Base-by-base conservation (phyloP, 2,888 invertebrate genomes). In the Linnaemya tessellans region DNA sequence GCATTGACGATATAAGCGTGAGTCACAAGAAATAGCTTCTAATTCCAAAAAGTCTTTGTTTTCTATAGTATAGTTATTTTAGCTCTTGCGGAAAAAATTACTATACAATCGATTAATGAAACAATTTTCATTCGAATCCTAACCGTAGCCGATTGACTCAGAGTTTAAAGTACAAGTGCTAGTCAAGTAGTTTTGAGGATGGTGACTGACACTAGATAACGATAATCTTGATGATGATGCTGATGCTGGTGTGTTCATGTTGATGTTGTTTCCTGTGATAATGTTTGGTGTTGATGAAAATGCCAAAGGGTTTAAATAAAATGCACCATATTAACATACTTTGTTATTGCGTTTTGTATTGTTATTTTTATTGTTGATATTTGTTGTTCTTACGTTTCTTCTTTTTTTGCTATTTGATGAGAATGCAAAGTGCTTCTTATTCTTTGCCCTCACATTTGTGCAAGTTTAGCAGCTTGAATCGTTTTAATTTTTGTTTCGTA, bases 281-380 rank as follows among this genome's bases (percentile, higher is more conserved):
- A 20, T 81, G 41, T 43, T 81, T 75, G 70, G 54, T 79, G 84
- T 74, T 79, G 67, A 64, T 68, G 68, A 68, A 67, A 73, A 78
- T 81, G 80, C 80, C 80, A 81, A 80, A 81, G 80, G 80, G 77
- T 67, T 84, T 80, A 65, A 74, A 80, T 78, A 78, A 77, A 84
- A 81, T 77, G 56, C 67, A 22, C 51, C 71, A 56, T 71, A 77
- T 84, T 71, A 80, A 80, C 75, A 77, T 75, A 70, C 64, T 75
- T 80, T 78, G 75, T 84, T 80, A 71, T 80, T 73, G 79, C 62
- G 35, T 79, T 43, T 56, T n/a, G 13, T 64, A 58, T 60, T 70
- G 58, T 35, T 58, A 58, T 58, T 58, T 30, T 49, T 78, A 43
- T 62, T 62, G 43, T 41, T 49, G 38, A 41, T 41, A 41, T 41